phyloP scores from a whole-genome alignment of 1,140 invertebrate species.

The Acromyrmex charruanus region DNA sequence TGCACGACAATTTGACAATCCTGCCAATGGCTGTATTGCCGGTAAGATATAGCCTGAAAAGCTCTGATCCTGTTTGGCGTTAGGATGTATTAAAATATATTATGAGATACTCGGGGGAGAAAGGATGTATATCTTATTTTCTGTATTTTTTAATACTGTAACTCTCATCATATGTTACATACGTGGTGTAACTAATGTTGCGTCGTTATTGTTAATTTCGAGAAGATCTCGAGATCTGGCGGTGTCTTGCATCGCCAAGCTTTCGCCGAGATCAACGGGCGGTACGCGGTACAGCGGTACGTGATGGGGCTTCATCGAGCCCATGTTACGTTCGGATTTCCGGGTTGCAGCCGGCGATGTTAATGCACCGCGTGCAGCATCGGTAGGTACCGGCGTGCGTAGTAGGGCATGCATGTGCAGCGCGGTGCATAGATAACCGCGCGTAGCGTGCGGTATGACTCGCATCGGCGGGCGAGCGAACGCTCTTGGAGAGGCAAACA shows the following conservation, averaged over 20 bases:
- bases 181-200: not conserved
- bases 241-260: constrained; percentile 37
- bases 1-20: constrained; percentile 66
- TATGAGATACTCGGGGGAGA: not conserved
- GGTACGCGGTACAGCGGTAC: constrained; percentile 7
- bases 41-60: constrained; percentile 49
- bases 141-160: not conserved
- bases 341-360: constrained; percentile 65
- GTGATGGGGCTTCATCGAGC: constrained; percentile 29
- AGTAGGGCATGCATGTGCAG: constrained; percentile 61
- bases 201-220: constrained; percentile 44
- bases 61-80: constrained; percentile 32
- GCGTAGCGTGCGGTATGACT: constrained; percentile 56
- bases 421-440: constrained; percentile 57
- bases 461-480: constrained; percentile 35
- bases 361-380: constrained; percentile 65
- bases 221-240: constrained; percentile 17
- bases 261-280: constrained; percentile 48
- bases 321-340: constrained; percentile 63
- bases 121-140: not conserved
- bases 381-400: constrained; percentile 60
- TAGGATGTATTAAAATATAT: constrained; percentile 42
- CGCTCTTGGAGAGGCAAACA: constrained; percentile 47
- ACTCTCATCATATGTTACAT: not conserved
- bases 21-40: constrained; percentile 38